Conservation (phyloP, 2,888 invertebrate species). For the Smittia aterrima region DNA sequence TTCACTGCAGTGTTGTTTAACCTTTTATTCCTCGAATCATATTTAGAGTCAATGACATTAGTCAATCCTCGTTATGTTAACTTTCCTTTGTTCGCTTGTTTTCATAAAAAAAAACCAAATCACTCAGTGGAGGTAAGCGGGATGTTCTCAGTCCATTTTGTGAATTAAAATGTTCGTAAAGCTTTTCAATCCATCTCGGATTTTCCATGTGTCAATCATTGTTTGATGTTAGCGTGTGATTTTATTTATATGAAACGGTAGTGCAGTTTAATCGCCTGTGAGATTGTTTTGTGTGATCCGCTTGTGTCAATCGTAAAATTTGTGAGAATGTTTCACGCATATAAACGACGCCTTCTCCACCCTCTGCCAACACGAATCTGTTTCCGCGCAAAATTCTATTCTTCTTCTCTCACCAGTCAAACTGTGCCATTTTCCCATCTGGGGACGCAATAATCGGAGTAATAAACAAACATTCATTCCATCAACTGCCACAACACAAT, state of each 20-base stretch:
- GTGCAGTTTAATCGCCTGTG: background rate
- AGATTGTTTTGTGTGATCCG: background rate
- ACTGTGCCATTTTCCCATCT: background rate
- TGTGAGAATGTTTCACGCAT: background rate
- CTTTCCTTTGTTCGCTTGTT: too few species aligned
- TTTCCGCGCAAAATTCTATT: background rate
- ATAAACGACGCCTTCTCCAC: background rate
- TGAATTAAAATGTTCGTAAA: background rate
- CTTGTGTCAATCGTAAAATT: background rate
- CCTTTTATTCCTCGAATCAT: background rate
- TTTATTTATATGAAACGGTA: background rate
- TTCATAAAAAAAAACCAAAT: too few species aligned
- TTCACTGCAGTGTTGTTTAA: background rate
- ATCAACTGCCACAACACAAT: background rate
- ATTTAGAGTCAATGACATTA: too few species aligned
- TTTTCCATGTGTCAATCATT: background rate
- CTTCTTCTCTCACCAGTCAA: background rate
- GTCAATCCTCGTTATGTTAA: too few species aligned
- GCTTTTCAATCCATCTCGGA: background rate
- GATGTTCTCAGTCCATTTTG: background rate
- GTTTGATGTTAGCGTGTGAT: too few species aligned
- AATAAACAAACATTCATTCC: slow-evolving; percentile 8
- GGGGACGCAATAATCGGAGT: background rate
- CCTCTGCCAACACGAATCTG: background rate
- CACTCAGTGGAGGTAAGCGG: background rate